Evolutionary conservation across 2,113 vertebrate genomes (phyloP), one percentile per base, ranked within the genome.

Genomic region (Melanerpes formicivorus): DNA sequence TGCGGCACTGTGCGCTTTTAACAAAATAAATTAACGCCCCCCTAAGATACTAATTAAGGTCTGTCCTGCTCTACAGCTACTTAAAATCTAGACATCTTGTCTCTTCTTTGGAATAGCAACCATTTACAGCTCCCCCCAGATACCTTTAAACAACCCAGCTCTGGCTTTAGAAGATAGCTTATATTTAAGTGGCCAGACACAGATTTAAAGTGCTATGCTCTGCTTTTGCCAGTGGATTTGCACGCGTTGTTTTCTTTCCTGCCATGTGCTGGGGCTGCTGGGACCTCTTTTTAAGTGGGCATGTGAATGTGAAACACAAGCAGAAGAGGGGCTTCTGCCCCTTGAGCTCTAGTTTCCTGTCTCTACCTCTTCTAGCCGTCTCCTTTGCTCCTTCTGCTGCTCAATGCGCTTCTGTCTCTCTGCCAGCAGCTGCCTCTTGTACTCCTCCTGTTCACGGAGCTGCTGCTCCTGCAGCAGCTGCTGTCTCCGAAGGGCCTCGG

Each of bases 401-500:
- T 99, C 99, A 0, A 99, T 99, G 37, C 99, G 98, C 62, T 99
- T 99, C 97, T 99, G 99, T 74, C 99, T 97, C 97, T 99, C 99
- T 3, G 99, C 99, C 97, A 99, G 96, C 46, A 99, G 98, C 88
- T 99, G 99, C 87, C 99, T 98, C 96, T 99, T 99, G 88, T 99
- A 99, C 88, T 99, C 99, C 94, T 99, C 99, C 96, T 99, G 99
- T 93, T 99, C 99, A 0, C 99, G 98, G 79, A 99, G 98, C 97
- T 99, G 99, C 87, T 99, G 99, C 95, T 99, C 99, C 97, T 99
- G 99, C 11, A 99, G 98, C 40, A 99, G 98, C 97, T 99, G 99
- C 94, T 99, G 99, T 74, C 99, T 98, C 54, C 99, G 98, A 96
- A 99, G 98, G 14, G 99, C 99, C 97, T 99, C 99, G 0, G 99